phyloP scores from a whole-genome alignment of 1,140 invertebrate species.

The Orchestia grillus region DNA sequence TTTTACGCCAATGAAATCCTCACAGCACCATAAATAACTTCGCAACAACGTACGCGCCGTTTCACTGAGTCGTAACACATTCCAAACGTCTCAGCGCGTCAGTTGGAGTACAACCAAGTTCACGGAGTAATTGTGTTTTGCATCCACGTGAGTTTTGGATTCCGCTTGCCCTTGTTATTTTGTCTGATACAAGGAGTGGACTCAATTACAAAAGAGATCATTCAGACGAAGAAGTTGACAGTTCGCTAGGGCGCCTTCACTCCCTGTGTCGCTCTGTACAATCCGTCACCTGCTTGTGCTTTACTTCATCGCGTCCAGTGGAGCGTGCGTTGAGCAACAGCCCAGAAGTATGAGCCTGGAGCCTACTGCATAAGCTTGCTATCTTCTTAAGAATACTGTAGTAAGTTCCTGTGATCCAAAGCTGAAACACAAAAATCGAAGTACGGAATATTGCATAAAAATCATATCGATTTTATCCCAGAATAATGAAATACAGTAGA shows the following conservation, averaged over 20 bases:
- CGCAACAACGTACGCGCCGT: not conserved
- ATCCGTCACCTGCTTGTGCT: too few species aligned
- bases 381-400: too few species aligned
- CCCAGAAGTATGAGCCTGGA: too few species aligned
- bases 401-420: too few species aligned
- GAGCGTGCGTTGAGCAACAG: too few species aligned
- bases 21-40: not conserved
- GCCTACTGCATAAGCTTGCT: too few species aligned
- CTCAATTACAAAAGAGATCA: not conserved
- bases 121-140: not conserved
- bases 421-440: too few species aligned
- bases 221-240: not conserved
- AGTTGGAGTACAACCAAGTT: not conserved
- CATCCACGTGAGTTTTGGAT: not conserved
- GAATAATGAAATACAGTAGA: too few species aligned
- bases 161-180: not conserved
- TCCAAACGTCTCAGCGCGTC: not conserved
- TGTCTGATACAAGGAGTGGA: not conserved
- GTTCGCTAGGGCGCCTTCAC: not conserved
- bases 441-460: too few species aligned
- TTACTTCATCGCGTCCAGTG: too few species aligned
- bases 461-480: too few species aligned
- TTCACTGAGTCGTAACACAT: not conserved
- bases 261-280: not conserved
- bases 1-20: slow-evolving; percentile 1